Conservation (phyloP, 2,797 vertebrate species). For the Brachyalestes nurse region DNA sequence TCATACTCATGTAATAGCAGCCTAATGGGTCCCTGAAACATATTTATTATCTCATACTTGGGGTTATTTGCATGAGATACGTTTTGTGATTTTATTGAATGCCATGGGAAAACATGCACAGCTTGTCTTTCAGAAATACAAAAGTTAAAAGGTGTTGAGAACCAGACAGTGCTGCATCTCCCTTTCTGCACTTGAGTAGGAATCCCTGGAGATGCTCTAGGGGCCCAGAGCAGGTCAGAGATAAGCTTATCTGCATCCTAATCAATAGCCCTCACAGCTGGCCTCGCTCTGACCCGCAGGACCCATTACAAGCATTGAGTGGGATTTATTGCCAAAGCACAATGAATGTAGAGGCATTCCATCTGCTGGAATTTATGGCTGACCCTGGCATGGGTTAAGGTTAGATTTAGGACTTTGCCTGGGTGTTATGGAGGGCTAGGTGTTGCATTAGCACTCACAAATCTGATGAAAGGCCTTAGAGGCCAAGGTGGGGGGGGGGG, state of each 20-base stretch:
- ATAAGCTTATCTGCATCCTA: conserved; percentile 53
- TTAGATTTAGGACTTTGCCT: conserved; percentile 6
- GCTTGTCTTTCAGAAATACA: too few relatives aligned
- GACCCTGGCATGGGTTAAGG: background rate
- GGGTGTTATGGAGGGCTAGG: conserved; percentile 5
- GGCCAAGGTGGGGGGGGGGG: background rate
- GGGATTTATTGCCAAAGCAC: conserved; percentile 12
- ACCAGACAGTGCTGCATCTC: background rate
- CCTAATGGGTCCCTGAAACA: too few relatives aligned
- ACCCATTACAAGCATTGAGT: conserved; percentile 26
- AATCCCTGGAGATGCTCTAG: conserved; percentile 27
- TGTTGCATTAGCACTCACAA: conserved; percentile 5
- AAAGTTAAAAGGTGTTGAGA: too few relatives aligned
- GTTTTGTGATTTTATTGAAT: too few relatives aligned
- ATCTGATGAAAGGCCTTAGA: background rate
- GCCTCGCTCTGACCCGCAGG: conserved; percentile 24
- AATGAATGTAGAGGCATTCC: background rate
- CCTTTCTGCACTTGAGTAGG: background rate
- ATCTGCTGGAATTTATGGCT: conserved; percentile 26
- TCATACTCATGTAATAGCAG: too few relatives aligned
- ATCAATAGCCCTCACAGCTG: conserved; percentile 42
- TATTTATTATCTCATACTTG: too few relatives aligned
- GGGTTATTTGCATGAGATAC: too few relatives aligned
- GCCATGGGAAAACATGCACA: too few relatives aligned
- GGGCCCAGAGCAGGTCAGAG: conserved; percentile 36